Base-by-base conservation (phyloP, 2,113 vertebrate species). In the Oriolus oriolus region DNA sequence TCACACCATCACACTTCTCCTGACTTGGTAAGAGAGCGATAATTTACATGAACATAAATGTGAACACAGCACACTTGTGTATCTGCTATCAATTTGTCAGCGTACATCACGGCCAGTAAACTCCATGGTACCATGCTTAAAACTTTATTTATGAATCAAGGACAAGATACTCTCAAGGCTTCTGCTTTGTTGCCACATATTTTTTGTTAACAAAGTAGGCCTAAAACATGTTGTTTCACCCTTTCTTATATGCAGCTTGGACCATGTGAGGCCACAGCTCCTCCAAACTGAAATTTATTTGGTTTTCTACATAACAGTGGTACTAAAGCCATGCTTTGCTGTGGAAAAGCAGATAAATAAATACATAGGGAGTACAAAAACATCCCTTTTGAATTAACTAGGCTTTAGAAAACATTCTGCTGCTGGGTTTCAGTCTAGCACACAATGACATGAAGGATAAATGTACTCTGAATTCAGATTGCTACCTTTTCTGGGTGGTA, bases 71-170 rank as follows among this genome's bases (percentile, higher is more conserved):
- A 57, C 18, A 64, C 10, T 9, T 19, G 26, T 11, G 3, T 35
- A 76, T 23, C 65, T 76, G 61, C 41, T 79, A 44, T 26, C 65
- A 30, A 11, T 39, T 59, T 2, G 0, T 16, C 45, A n/a, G 41
- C 39, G 13, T 2, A 31, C 1, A 0, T 33, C 39, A 74, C 0
- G 2, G 39, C 23, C 14, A 3, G 22, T 14, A 33, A 44, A 61
- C 11, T 73, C 44, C 41, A 44, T 16, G 27, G 37, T 68, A 41
- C 15, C 28, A 19, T 6, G 30, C 45, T 70, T 63, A 70, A 84
- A 64, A 86, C 26, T 42, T 44, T 26, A 86, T 65, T 60, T 53
- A 69, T 18, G 8, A 73, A 88, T 66, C 33, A 77, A 59, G 30
- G 54, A 65, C 30, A 84, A 81, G 35, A 66, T 16, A 44, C 11